Base-by-base conservation (phyloP, 2,113 vertebrate species). In the Micromys minutus region DNA sequence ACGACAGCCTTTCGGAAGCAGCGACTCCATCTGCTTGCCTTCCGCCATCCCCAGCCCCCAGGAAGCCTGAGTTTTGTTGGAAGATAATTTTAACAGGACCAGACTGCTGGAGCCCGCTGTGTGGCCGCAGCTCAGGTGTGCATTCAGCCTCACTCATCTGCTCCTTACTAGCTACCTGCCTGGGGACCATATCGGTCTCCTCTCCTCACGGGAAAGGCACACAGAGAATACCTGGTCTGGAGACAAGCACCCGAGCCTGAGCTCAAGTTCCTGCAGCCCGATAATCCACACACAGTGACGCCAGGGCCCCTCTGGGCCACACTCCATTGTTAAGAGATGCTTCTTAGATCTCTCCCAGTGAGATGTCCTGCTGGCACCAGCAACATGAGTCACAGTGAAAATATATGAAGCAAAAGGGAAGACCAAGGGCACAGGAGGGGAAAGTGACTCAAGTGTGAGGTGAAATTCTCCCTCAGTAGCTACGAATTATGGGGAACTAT, bases 181-280 rank as follows among this genome's bases (percentile, higher is more conserved):
- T 67, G 2, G 57, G 12, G 36, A 34, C 12, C 63, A 24, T 45
- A 59, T 34, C 85, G n/a, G 52, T 59, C 42, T 57, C 36, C 16
- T n/a, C n/a, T n/a, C 47, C 57, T 80, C 19, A 74, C 17, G 22
- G 90, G 11, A 9, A 59, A n/a, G 47, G 42, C 83, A 47, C 39
- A 39, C 26, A 34, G 76, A 47, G 31, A 83, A 15, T n/a, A 47
- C 39, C 52, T 42, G 50, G 65, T 13, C 50, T 36, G 39, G 26
- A 84, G 55, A 90, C 71, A 79, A 79, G 69, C 36, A 8, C 50
- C 39, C 0, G 12, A 55, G 22, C 4, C 45, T 47, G 59, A 80
- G 29, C n/a, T 55, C 4, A 13, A 1, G 8, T 5, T 3, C 16
- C 8, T 2, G 13, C 29, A 7, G 12, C 29, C 42, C 59, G 5